Percentiles rank a stretch among this genome's conserved stretches.
Evolutionary conservation across 2,113 vertebrate species (phyloP).

Genomic region (Canis aureus): DNA sequence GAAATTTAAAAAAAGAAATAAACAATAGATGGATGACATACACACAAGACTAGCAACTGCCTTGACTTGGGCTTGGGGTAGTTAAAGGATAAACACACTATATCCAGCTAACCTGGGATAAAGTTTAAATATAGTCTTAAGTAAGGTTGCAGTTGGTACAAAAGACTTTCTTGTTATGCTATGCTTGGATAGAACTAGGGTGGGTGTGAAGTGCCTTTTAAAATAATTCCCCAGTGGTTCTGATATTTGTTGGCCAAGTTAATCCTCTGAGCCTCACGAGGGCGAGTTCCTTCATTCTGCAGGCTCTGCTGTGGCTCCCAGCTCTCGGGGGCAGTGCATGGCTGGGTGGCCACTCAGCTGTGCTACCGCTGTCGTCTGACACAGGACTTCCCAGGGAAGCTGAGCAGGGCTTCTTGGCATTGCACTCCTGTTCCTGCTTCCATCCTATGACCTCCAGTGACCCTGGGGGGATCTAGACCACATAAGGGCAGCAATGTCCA

Average conservation of each 20-base stretch:
- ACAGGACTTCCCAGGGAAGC: not conserved
- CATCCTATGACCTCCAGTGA: not conserved
- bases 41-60: not conserved
- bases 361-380: not conserved
- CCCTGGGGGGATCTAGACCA: not conserved
- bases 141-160: not conserved
- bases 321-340: not conserved
- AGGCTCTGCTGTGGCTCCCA: not conserved
- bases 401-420: not conserved
- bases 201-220: not conserved
- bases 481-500: not conserved
- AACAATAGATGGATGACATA: not conserved
- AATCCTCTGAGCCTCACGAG: not conserved
- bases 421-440: not conserved
- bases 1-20: too few species aligned
- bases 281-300: not conserved
- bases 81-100: not conserved
- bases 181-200: not conserved
- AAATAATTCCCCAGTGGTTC: not conserved
- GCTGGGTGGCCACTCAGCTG: not conserved
- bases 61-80: not conserved
- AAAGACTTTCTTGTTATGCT: not conserved
- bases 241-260: not conserved
- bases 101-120: not conserved
- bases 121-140: not conserved